Percentiles rank a stretch among this genome's conserved stretches.
phyloP scores from a whole-genome alignment of 2,888 invertebrate species.

The Onchidella celtica region DNA sequence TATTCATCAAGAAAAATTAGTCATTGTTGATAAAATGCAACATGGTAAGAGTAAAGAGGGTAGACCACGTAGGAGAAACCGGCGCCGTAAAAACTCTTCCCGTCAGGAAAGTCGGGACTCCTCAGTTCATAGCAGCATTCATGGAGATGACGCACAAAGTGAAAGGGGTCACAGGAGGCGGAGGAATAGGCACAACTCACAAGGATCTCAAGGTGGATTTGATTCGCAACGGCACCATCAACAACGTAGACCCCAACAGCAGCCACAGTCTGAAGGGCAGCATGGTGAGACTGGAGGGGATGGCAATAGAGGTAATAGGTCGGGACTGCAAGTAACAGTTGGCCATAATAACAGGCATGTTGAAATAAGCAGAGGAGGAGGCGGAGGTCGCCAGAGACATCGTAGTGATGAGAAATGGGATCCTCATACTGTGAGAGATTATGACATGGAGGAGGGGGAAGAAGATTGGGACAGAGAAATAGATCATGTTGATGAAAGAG shows the following conservation, averaged over 20 bases:
- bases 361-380: constrained; percentile 36
- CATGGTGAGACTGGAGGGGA: constrained; percentile 30
- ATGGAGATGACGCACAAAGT: constrained; percentile 52
- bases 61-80: constrained; percentile 21
- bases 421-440: constrained; percentile 41
- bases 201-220: constrained; percentile 38
- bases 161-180: constrained; percentile 47
- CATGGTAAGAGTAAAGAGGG: constrained; percentile 55
- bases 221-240: constrained; percentile 48
- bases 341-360: constrained; percentile 53
- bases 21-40: constrained; percentile 63
- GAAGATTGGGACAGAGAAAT: constrained; percentile 36
- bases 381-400: constrained; percentile 37
- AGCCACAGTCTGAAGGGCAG: constrained; percentile 27
- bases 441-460: constrained; percentile 41
- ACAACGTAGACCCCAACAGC: constrained; percentile 29
- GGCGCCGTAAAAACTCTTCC: constrained; percentile 38
- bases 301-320: constrained; percentile 29
- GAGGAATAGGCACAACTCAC: constrained; percentile 44
- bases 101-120: constrained; percentile 54
- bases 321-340: constrained; percentile 51
- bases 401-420: constrained; percentile 48
- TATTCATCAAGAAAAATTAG: constrained; percentile 49
- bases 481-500: constrained; percentile 18
- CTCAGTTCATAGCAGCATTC: constrained; percentile 55